Base-by-base conservation (phyloP, 1,140 invertebrate species). In the Orchestia grillus region DNA sequence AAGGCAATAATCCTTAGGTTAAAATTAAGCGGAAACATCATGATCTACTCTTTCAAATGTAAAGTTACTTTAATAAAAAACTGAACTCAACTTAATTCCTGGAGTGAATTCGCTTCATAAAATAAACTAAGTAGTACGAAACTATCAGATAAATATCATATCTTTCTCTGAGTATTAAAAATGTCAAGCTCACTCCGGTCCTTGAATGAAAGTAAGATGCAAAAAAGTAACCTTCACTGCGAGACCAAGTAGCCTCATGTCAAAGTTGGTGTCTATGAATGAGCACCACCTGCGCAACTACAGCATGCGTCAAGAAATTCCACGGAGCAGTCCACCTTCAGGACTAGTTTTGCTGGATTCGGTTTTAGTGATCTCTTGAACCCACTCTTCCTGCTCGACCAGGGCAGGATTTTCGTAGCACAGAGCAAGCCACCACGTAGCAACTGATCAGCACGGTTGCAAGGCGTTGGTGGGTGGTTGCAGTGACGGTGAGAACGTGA, bases 321-420 rank as follows among this genome's bases (percentile, higher is more conserved):
- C 88, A 44, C 3, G 36, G 15, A 90, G 88, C 88, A 4, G 88
- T 90, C 88, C 88, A 90, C 88, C 88, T 90, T 90, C 88, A 90
- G 88, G 88, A 90, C 88, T 41, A 90, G 88, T 90, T 90, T 44
- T 90, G 43, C 88, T 11, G 28, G 88, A 90, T 15, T 90, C 88
- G 88, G 43, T 90, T 90, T 44, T 19, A 42, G 88, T 90, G 88
- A 90, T 90, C 42, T 28, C 88, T 90, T 90, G 88, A 44, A 44
- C n/a, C n/a, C 88, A 44, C 88, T 41, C 88, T 90, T 90, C 88
- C 88, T 90, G 88, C 88, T 90, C 4, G 88, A 90, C 88, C 28
- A 77, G 62, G 62, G 15, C 62, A 77, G 28, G 62, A 36, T 77
- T 77, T 1, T 77, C 11, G 62, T 53, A 77, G 62, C 62, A 36